Evolutionary conservation across 1,140 invertebrate species (phyloP).

Genomic region (Diabrotica undecimpunctata): DNA sequence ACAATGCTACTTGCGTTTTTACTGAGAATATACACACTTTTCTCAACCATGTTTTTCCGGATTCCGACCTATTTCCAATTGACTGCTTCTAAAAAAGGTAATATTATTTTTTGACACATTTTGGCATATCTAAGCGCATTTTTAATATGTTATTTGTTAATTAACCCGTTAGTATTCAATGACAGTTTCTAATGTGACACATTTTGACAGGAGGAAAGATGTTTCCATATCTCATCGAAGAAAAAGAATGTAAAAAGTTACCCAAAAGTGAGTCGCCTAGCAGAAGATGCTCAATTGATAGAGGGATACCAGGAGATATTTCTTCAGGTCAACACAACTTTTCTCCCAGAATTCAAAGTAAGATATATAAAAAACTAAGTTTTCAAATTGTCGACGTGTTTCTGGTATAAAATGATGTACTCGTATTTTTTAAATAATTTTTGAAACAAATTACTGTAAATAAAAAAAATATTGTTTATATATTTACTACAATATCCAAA

Average conservation of each 20-base stretch:
- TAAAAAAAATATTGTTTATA: too few relatives aligned
- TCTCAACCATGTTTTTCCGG: conserved; percentile 15
- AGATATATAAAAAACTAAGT: conserved; percentile 14
- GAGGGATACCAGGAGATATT: conserved; percentile 7
- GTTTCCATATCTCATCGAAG: conserved; percentile 40
- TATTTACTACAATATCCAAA: too few relatives aligned
- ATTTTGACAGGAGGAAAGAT: conserved; percentile 43
- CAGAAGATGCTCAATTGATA: conserved; percentile 15
- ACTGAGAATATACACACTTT: background rate
- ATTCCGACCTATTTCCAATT: conserved; percentile 12
- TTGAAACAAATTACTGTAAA: too few relatives aligned
- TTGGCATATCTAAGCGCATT: background rate
- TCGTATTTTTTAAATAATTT: too few relatives aligned
- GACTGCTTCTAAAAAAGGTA: conserved; percentile 13
- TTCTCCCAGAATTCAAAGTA: conserved; percentile 28
- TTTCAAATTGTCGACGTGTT: background rate
- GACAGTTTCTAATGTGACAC: conserved; percentile 20
- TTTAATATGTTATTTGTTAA: background rate
- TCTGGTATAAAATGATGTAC: too few relatives aligned
- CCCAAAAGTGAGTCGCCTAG: conserved; percentile 22
- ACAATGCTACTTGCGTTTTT: conserved; percentile 13
- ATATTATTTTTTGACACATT: conserved; percentile 13
- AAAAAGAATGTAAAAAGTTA: conserved; percentile 29
- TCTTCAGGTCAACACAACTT: conserved; percentile 11
- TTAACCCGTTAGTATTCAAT: background rate